Base-by-base conservation (phyloP, 2,888 invertebrate genomes). In the Drosophila subsilvestris region DNA sequence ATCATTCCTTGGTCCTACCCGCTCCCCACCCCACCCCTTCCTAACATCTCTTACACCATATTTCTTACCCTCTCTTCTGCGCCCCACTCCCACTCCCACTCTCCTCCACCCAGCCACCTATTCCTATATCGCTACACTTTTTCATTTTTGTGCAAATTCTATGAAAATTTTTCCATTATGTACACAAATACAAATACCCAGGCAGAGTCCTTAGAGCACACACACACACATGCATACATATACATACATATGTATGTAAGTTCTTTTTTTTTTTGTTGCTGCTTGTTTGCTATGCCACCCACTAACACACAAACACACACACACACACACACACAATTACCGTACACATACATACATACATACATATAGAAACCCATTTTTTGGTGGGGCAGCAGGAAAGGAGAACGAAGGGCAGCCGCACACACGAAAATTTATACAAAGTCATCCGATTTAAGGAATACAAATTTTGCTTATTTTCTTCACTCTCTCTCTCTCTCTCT, bases 401-500 rank as follows among this genome's bases (percentile, higher is more conserved):
- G 12, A 5, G 27, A 6, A 9, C 5, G 32, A 12, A 25, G 25
- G 32, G 32, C 12, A 12, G 32, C 12, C 32, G 32, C 78, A 82
- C 75, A 83, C 83, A 89, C 83, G 84, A 86, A 85, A 88, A 89
- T 88, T 89, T 90, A 89, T 90, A 90, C 90, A 90, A 91, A 90
- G 90, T 90, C 90, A 90, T 90, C 89, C 89, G 90, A 90, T 90
- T 90, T 90, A 90, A 90, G 90, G 89, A 86, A 91, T 90, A 91
- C 90, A 90, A 90, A 90, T 90, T 90, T 90, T 85, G 78, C 83
- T 89, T 89, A 88, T 90, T 90, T 90, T 68, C 65, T 67, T n/a
- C 65, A 54, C 37, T 7, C n/a, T 14, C 37, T n/a, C 37, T 0
- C 37, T n/a, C 37, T 37, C 37, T 5, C 37, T 22, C 68, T 10